phyloP scores from a whole-genome alignment of 2,888 invertebrate species.

The Melangyna quadrimaculata region DNA sequence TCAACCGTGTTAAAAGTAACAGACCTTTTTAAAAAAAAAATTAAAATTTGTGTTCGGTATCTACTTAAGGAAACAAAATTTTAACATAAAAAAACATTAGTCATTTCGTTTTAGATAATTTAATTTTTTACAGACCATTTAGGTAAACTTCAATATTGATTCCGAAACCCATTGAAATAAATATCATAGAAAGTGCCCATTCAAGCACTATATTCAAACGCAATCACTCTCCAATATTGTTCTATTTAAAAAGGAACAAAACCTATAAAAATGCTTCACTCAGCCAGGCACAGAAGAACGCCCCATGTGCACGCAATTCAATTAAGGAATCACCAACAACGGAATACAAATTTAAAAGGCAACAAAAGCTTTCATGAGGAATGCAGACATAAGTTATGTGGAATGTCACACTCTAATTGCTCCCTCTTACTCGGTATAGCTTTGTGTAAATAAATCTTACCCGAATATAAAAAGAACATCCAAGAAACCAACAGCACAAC shows the following conservation, averaged over 20 bases:
- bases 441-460: slow-evolving; percentile 47
- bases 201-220: no score
- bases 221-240: neutral
- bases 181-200: no score
- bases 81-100: no score
- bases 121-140: no score
- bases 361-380: slow-evolving; percentile 35
- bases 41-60: no score
- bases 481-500: slow-evolving; percentile 25
- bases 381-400: slow-evolving; percentile 43
- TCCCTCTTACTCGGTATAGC: neutral
- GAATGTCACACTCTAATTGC: slow-evolving; percentile 38
- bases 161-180: no score
- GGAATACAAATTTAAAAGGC: slow-evolving; percentile 19
- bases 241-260: neutral
- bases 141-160: no score
- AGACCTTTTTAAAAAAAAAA: no score
- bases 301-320: slow-evolving; percentile 32
- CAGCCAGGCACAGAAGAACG: neutral
- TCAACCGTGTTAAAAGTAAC: no score
- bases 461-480: slow-evolving; percentile 11
- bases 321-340: slow-evolving; percentile 35
- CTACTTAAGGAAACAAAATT: no score
- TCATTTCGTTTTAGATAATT: no score
- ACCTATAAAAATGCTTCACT: neutral